Conservation (phyloP, 1,140 invertebrate genomes). For the Macrobrachium nipponense region DNA sequence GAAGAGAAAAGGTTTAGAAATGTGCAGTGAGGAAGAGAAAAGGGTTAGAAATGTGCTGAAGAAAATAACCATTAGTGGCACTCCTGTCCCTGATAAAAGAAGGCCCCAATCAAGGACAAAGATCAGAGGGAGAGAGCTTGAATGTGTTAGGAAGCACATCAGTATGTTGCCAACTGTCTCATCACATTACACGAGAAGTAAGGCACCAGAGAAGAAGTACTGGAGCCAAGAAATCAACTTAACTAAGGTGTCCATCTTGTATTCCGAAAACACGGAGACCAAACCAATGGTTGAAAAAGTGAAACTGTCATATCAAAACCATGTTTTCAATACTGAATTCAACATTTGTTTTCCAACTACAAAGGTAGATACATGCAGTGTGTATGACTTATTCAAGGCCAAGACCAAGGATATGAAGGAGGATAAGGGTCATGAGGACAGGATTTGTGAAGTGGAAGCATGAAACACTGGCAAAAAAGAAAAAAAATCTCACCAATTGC, state of each 20-base stretch:
- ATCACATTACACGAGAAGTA: background rate
- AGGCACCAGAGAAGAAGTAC: background rate
- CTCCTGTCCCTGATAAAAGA: conserved; percentile 3
- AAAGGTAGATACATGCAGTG: background rate
- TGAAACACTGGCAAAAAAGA: no score
- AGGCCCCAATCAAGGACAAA: background rate
- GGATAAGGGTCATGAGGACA: no score
- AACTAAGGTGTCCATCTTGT: background rate
- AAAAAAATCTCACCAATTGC: no score
- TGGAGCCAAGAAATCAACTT: background rate
- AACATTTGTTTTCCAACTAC: conserved; percentile 2
- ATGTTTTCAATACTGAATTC: conserved; percentile 9
- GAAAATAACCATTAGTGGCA: conserved; percentile 7
- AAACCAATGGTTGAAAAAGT: conserved; percentile 12
- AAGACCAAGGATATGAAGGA: no score
- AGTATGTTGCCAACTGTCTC: background rate
- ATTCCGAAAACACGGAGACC: background rate
- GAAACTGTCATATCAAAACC: background rate
- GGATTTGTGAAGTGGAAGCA: no score
- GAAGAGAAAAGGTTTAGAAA: no score
- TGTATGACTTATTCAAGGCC: background rate
- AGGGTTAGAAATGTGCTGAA: no score
- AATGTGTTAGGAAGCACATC: background rate
- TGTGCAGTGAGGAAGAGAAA: background rate
- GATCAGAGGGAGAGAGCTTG: background rate